phyloP scores from a whole-genome alignment of 2,797 vertebrate species.

The Vireo griseus region DNA sequence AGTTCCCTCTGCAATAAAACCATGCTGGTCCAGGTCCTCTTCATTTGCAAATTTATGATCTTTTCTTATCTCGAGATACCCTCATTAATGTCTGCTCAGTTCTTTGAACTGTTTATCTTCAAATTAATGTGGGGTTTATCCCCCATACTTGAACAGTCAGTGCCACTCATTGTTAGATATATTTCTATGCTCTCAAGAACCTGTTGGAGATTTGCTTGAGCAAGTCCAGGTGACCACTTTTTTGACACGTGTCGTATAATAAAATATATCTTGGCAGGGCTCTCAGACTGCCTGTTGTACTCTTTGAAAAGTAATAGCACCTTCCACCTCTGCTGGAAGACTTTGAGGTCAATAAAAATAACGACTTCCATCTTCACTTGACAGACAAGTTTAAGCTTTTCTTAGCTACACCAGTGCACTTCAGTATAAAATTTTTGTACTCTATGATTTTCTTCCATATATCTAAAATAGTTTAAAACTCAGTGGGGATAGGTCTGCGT shows the following conservation, averaged over 20 bases:
- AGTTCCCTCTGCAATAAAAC: neutral
- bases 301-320: neutral
- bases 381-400: neutral
- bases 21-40: accelerated
- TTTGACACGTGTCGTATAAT: neutral
- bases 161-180: neutral
- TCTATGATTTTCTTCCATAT: neutral
- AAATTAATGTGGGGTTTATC: neutral
- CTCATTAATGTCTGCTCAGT: neutral
- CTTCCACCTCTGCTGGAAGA: neutral
- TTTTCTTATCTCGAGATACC: neutral
- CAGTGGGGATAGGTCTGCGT: accelerated
- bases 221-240: neutral
- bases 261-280: neutral
- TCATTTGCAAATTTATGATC: neutral
- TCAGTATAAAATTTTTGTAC: neutral
- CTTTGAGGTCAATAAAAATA: neutral
- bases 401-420: neutral
- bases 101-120: neutral
- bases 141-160: neutral
- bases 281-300: neutral
- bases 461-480: neutral
- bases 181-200: neutral
- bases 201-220: neutral
- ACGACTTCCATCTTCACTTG: neutral